Percentiles rank a stretch among this genome's conserved stretches.
Evolutionary conservation across 2,113 vertebrate species (phyloP).

Genomic region (Brevimyrus niger): DNA sequence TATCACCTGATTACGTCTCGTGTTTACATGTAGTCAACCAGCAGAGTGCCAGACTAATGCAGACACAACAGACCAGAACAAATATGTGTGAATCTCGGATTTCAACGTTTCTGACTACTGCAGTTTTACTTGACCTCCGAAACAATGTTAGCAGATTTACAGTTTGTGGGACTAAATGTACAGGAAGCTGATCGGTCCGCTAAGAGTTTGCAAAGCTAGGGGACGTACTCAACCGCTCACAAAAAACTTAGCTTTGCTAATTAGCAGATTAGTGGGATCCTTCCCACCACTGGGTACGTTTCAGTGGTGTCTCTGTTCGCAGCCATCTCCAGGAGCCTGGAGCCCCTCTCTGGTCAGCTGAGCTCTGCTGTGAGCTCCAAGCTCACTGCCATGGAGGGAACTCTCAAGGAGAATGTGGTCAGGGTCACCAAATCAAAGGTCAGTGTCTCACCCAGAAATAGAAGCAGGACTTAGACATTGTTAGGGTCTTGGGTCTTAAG

Average conservation of each 20-base stretch:
- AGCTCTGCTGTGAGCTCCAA: constrained; percentile 76
- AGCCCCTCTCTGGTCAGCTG: constrained; percentile 78
- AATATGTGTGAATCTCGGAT: neutral
- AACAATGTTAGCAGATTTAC: neutral
- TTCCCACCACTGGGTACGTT: neutral
- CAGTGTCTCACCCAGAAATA: constrained; percentile 18
- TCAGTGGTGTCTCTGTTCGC: neutral
- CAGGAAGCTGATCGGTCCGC: neutral
- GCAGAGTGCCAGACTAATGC: neutral
- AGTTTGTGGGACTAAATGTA: neutral
- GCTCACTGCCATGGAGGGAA: constrained; percentile 78
- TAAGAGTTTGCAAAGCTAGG: neutral
- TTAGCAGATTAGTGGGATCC: neutral
- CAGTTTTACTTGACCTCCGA: neutral
- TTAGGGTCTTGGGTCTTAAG: neutral
- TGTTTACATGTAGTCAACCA: neutral
- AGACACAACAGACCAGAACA: neutral
- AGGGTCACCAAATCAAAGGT: constrained; percentile 97
- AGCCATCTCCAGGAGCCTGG: constrained; percentile 74
- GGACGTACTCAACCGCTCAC: neutral
- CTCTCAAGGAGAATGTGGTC: constrained; percentile 81
- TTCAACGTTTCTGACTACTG: neutral
- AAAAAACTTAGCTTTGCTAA: neutral
- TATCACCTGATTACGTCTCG: neutral
- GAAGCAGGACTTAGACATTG: neutral